Base-by-base conservation (phyloP, 2,888 invertebrate genomes). In the Saturnia pavonia region DNA sequence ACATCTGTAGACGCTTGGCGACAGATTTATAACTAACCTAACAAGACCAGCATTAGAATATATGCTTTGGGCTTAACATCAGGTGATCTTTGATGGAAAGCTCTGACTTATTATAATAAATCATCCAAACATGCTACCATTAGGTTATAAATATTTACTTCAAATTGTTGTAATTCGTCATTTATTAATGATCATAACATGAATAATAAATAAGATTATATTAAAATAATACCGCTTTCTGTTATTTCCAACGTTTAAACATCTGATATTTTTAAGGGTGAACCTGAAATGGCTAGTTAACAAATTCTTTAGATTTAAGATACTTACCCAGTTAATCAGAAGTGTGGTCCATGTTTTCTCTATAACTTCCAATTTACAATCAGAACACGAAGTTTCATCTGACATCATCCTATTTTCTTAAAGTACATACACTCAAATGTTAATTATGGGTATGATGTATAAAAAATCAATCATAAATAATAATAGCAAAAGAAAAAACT, bases 241-340 rank as follows among this genome's bases (percentile, higher is more conserved):
- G 19, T 4, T 0, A 48, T 48, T 48, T 48, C 7, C 4, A 48
- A 48, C 6, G 16, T 19, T 48, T 19, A 14, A 2, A 48, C 3
- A 19, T 14, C 48, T 16, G 19, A 48, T 48, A 48, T 48, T 48
- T 48, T 48, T 4, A 48, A 48, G 48, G 48, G 19, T 19, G 19
- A 48, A n/a, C 48, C 16, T 34, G 34, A 34, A 34, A 34, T 34
- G 14, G 7, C 11, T 27, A 40, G 16, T n/a, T 60, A 22, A 27
- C 14, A 57, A 8, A 63, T 25, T 67, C 12, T 22, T 19, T 1
- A 68, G n/a, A 48, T n/a, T 22, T 48, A 51, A 14, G 25, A 16
- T 34, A 73, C 76, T 69, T 75, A 90, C 90, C 90, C 90, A 91
- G 70, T 86, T 83, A 0, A 90, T 48, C 42, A 91, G 73, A 0